These are phyloP conservation scores for Sparus aurata DNA, from an alignment of 2,797 vertebrate species.

Conservation along the genomic window DNA sequence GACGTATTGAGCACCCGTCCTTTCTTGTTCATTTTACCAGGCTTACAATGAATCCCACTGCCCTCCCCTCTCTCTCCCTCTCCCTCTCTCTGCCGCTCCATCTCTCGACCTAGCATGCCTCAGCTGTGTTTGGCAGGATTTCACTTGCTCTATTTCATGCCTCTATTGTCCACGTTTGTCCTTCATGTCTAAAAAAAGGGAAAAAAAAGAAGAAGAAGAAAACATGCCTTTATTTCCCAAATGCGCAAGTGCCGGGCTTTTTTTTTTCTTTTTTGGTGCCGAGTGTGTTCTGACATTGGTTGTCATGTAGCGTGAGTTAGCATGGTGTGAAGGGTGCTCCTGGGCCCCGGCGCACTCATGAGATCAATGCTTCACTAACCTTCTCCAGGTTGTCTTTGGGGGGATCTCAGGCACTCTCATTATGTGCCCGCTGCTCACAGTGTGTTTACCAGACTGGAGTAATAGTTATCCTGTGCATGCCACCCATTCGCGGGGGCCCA, in stretches of 20 bases:
- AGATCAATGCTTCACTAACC: constrained; percentile 82
- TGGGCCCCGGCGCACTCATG: constrained; percentile 62
- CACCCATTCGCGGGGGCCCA: constrained; percentile 61
- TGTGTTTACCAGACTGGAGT: constrained; percentile 71
- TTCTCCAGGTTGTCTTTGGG: constrained; percentile 73
- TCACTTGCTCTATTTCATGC: constrained; percentile 73
- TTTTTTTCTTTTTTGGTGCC: too few species aligned
- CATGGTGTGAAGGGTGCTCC: constrained; percentile 67
- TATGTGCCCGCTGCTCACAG: constrained; percentile 70
- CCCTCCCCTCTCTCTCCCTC: constrained; percentile 23
- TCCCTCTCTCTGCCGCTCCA: constrained; percentile 14
- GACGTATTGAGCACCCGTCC: constrained; percentile 80
- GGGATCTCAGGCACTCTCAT: constrained; percentile 67
- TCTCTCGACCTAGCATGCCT: constrained; percentile 44
- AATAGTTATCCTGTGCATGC: constrained; percentile 51
- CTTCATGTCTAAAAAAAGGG: constrained; percentile 64
- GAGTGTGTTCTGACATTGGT: constrained; percentile 43
- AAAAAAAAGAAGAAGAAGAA: constrained; percentile 22
- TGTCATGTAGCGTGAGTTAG: constrained; percentile 61
- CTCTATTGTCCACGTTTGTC: constrained; percentile 72
- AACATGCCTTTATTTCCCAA: constrained; percentile 28
- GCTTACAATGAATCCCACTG: constrained; percentile 74
- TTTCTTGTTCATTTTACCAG: constrained; percentile 82
- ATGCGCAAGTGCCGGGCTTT: constrained; percentile 20
- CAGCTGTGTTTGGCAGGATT: constrained; percentile 65